These are phyloP conservation scores for Aleiodes leptofemur DNA, from an alignment of 2,888 invertebrate genomes.

Conservation along the genomic window DNA sequence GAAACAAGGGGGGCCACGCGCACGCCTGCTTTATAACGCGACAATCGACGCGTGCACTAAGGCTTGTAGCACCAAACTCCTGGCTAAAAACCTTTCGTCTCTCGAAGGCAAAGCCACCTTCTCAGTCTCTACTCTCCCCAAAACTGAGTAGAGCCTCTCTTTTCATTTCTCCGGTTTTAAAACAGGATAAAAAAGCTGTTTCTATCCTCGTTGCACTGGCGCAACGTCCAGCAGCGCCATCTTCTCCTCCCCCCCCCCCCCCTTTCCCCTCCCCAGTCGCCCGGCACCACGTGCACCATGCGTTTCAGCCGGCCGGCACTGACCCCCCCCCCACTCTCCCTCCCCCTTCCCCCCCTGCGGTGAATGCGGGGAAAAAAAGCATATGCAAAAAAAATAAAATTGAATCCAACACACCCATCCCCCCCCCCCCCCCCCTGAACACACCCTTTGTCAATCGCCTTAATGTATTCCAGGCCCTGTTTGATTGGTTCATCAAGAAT, in stretches of 20 bases:
- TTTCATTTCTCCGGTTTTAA: background rate
- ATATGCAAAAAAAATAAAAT: background rate
- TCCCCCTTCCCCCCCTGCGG: background rate
- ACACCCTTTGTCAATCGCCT: conserved; percentile 17
- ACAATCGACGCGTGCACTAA: conserved; percentile 40
- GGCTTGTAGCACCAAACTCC: conserved; percentile 29
- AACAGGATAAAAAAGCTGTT: conserved; percentile 26
- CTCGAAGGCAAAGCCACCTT: conserved; percentile 4
- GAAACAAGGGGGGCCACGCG: conserved; percentile 25
- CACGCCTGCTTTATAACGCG: conserved; percentile 19
- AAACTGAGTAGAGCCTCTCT: background rate
- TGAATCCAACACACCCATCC: conserved; percentile 8
- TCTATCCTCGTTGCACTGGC: conserved; percentile 30
- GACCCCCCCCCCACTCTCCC: background rate
- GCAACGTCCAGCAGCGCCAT: conserved; percentile 23
- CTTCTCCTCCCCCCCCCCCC: background rate
- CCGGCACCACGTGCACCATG: conserved; percentile 23
- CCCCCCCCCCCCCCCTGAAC: background rate
- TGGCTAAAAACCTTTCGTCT: conserved; percentile 9
- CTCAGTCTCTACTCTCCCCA: background rate
- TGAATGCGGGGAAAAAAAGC: background rate
- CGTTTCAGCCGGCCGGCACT: conserved; percentile 19
- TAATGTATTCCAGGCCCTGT: conserved; percentile 8
- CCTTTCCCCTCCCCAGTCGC: conserved; percentile 43
- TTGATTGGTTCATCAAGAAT: conserved; percentile 10